These are phyloP conservation scores for Drosophila pseudoananassae DNA, from an alignment of 1,140 invertebrate species.

Conservation along the genomic window DNA sequence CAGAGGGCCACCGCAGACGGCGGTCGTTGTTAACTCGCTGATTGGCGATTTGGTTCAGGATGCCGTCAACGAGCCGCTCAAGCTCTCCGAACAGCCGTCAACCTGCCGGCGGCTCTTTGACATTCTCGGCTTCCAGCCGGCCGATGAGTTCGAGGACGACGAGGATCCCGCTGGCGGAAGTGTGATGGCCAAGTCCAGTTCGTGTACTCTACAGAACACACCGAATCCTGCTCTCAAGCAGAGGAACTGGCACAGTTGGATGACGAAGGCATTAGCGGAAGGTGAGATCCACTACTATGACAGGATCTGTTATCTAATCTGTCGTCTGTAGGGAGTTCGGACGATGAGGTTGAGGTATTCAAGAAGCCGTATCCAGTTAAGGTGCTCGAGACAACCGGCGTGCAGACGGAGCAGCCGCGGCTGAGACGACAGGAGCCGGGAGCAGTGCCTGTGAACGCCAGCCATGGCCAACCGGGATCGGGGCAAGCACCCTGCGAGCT, in stretches of 20 bases:
- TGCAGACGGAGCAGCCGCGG: conserved; percentile 66
- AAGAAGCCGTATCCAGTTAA: not conserved
- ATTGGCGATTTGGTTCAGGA: conserved; percentile 62
- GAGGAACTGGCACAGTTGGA: conserved; percentile 51
- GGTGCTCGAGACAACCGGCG: conserved; percentile 1
- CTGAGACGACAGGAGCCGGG: not conserved
- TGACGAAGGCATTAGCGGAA: conserved; percentile 29
- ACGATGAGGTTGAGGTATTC: conserved; percentile 54
- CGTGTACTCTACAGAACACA: conserved; percentile 10
- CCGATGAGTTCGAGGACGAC: conserved; percentile 1
- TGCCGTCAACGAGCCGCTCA: conserved; percentile 34
- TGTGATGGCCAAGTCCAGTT: conserved; percentile 3
- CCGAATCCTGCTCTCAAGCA: not conserved
- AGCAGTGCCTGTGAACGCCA: not conserved
- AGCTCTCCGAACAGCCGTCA: conserved; percentile 8
- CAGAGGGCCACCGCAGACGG: conserved; percentile 45
- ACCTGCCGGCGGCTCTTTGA: conserved; percentile 62
- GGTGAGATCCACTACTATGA: conserved; percentile 28
- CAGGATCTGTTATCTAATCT: not conserved
- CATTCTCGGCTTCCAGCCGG: conserved; percentile 47
- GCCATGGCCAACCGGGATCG: not conserved
- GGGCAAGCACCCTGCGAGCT: conserved; percentile 51
- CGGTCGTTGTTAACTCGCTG: conserved; percentile 45
- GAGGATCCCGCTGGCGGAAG: not conserved
- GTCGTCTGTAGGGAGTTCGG: conserved; percentile 53